Conservation (phyloP, 2,888 invertebrate genomes). For the Rhogogaster chlorosoma region DNA sequence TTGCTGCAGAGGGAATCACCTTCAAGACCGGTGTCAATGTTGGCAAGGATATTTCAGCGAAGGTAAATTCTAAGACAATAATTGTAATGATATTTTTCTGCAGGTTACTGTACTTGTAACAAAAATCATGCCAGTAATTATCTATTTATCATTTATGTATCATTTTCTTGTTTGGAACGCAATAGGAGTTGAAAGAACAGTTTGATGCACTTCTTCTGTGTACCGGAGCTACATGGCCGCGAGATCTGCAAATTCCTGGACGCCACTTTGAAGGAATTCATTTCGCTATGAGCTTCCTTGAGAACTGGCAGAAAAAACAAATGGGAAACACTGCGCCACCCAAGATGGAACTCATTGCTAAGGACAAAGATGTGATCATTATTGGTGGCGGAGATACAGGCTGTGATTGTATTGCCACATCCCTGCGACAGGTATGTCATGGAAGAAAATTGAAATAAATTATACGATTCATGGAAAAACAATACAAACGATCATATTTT, state of each 20-base stretch:
- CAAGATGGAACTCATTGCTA: constrained; percentile 84
- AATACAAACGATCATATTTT: not conserved
- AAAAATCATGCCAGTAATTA: not conserved
- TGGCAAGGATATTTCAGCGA: constrained; percentile 93
- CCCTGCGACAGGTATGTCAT: constrained; percentile 85
- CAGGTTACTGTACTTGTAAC: not conserved
- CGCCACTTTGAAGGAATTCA: constrained; percentile 95
- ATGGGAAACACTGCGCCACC: constrained; percentile 83
- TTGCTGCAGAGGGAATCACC: constrained; percentile 92
- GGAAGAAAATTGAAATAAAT: not conserved
- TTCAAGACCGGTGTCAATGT: constrained; percentile 96
- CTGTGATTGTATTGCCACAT: constrained; percentile 99
- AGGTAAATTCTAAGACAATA: constrained; percentile 72
- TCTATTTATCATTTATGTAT: not conserved
- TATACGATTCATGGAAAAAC: not conserved
- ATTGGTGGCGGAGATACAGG: constrained; percentile 94
- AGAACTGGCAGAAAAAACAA: constrained; percentile 97
- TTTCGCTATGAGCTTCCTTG: constrained; percentile 98
- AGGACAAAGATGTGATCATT: constrained; percentile 96
- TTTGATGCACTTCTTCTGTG: constrained; percentile 92
- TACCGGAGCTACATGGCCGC: constrained; percentile 97
- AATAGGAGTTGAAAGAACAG: constrained; percentile 68
- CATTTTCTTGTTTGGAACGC: not conserved
- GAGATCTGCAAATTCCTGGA: constrained; percentile 93
- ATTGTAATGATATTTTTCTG: not conserved